phyloP scores from a whole-genome alignment of 2,113 vertebrate species.

The Martes martes region DNA sequence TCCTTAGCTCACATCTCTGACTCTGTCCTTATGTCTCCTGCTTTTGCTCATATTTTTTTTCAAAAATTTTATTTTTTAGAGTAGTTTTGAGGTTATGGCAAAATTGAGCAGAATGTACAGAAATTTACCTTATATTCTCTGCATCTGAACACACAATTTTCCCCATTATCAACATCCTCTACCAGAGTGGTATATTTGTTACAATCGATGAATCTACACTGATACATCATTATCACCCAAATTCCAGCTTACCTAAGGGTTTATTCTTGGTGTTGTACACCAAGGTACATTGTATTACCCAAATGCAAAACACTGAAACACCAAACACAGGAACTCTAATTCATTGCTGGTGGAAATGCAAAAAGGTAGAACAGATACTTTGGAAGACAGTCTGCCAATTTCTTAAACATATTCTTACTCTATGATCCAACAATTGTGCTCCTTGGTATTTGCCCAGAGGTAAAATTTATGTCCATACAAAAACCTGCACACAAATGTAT shows the following conservation, averaged over 20 bases:
- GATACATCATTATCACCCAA: neutral
- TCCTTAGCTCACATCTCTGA: neutral
- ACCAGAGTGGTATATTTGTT: neutral
- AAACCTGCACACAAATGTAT: neutral
- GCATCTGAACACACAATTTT: neutral
- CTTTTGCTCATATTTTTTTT: neutral
- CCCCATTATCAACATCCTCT: neutral
- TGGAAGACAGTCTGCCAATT: neutral
- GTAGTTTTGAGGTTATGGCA: neutral
- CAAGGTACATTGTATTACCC: neutral
- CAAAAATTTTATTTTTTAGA: neutral
- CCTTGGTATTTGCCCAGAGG: neutral
- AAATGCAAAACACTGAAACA: neutral
- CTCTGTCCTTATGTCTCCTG: neutral
- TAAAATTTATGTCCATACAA: neutral
- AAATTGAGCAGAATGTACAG: neutral
- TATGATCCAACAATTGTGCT: neutral
- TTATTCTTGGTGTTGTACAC: neutral
- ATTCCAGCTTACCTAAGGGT: neutral
- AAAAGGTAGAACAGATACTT: neutral
- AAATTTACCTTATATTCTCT: neutral
- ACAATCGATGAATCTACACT: neutral
- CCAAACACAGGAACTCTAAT: neutral
- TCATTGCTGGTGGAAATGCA: neutral
- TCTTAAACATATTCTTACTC: neutral